phyloP scores from a whole-genome alignment of 2,888 invertebrate genomes.

The Pasiphila rectangulata region DNA sequence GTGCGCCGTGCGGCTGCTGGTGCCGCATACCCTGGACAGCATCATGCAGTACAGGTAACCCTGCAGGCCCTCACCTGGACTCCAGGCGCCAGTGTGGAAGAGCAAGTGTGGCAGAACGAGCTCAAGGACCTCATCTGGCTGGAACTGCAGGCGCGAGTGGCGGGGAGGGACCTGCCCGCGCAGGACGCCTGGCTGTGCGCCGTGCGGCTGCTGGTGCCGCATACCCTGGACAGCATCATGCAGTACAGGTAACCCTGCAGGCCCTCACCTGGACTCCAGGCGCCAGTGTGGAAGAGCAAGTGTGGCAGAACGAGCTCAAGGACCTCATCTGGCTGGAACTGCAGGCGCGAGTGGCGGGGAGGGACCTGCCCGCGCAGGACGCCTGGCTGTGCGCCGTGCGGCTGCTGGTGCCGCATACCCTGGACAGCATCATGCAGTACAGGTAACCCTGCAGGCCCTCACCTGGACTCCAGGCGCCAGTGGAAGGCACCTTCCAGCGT shows the following conservation, averaged over 20 bases:
- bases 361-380: slow-evolving; percentile 88
- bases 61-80: no score
- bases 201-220: slow-evolving; percentile 56
- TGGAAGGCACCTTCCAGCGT: no score
- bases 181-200: slow-evolving; percentile 89
- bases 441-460: no score
- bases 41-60: slow-evolving; percentile 90
- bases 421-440: background rate
- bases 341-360: slow-evolving; percentile 90
- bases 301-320: slow-evolving; percentile 76
- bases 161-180: slow-evolving; percentile 86
- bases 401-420: background rate
- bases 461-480: no score
- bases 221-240: background rate
- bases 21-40: slow-evolving; percentile 85
- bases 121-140: slow-evolving; percentile 46
- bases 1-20: slow-evolving; percentile 85
- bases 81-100: no score
- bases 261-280: no score
- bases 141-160: slow-evolving; percentile 88
- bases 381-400: slow-evolving; percentile 85
- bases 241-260: background rate
- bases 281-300: slow-evolving; percentile 93
- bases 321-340: slow-evolving; percentile 53
- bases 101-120: slow-evolving; percentile 93